A percentile compares a stretch with the other conserved stretches of the same genome.
Conservation (phyloP, 2,113 vertebrate species). For the Ceratotherium simum region DNA sequence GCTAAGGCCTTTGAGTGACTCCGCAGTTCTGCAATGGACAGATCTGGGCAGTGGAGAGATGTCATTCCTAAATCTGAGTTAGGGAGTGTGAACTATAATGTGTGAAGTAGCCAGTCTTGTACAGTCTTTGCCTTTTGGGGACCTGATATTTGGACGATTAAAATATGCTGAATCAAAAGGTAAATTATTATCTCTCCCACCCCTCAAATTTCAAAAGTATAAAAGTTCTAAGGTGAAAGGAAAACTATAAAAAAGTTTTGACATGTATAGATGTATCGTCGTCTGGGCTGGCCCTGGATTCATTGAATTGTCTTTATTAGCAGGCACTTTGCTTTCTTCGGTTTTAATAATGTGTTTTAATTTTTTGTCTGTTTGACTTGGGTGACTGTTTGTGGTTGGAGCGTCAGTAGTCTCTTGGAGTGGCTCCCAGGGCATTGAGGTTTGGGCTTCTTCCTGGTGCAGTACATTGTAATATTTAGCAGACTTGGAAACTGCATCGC, state of each 20-base stretch:
- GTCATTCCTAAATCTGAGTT: neutral
- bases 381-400: neutral
- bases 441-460: neutral
- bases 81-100: neutral
- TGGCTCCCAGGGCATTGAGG: neutral
- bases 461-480: neutral
- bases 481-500: neutral
- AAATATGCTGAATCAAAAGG: neutral
- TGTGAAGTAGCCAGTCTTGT: no score
- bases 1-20: neutral
- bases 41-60: neutral
- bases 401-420: neutral
- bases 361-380: slow-evolving; percentile 29
- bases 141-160: neutral
- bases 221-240: neutral
- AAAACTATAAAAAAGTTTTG: neutral
- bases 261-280: fast-evolving
- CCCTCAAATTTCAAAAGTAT: neutral
- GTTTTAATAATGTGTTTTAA: neutral
- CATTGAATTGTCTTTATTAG: neutral
- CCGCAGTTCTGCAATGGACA: neutral
- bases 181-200: neutral
- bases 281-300: neutral
- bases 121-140: neutral
- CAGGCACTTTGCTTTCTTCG: neutral